Evolutionary conservation across 2,113 vertebrate species (phyloP).

Genomic region (Hemiscyllium ocellatum): DNA sequence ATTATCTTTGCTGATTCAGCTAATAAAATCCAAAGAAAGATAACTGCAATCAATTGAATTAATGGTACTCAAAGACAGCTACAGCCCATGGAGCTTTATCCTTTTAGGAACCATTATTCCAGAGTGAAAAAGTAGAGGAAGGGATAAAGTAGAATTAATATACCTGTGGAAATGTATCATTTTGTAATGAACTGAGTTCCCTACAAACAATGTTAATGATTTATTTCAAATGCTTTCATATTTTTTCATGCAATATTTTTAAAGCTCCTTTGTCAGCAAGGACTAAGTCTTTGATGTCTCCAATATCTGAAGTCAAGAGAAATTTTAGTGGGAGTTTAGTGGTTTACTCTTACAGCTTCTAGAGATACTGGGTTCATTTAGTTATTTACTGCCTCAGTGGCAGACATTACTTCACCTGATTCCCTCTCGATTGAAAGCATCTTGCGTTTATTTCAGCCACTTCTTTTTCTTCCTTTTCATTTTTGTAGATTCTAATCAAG

Average conservation of each 20-base stretch:
- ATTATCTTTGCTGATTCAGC: too few species aligned
- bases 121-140: neutral
- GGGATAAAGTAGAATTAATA: neutral
- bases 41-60: neutral
- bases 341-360: neutral
- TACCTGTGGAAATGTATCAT: neutral
- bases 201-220: neutral
- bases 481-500: conserved; percentile 54
- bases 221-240: neutral
- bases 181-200: neutral
- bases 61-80: neutral
- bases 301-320: neutral
- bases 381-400: neutral
- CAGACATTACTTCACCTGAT: neutral
- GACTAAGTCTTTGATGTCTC: neutral
- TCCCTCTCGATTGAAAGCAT: neutral
- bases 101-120: neutral
- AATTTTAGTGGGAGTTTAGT: neutral
- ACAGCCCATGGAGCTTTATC: neutral
- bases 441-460: neutral
- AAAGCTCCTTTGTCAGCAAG: neutral
- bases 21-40: neutral
- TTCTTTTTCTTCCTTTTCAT: conserved; percentile 20
- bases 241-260: neutral
- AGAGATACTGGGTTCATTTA: neutral